Evolutionary conservation across 2,113 vertebrate species (phyloP).

Genomic region (Melospiza melodia): DNA sequence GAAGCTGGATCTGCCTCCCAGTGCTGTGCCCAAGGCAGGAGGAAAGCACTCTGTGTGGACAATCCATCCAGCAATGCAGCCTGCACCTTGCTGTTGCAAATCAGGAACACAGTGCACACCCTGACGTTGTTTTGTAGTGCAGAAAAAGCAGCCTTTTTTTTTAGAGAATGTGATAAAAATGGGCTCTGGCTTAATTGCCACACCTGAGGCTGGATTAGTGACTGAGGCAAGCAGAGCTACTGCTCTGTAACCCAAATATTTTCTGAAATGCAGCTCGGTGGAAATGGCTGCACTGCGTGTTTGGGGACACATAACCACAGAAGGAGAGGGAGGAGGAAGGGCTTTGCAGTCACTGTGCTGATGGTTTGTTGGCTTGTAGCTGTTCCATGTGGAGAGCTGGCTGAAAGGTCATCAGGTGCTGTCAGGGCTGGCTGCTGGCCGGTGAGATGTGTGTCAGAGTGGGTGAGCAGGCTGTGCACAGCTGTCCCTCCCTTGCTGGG

Average conservation of each 20-base stretch:
- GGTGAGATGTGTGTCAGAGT: background rate
- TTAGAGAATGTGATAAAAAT: background rate
- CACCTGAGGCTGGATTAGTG: background rate
- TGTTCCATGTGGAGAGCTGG: background rate
- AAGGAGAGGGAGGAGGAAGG: background rate
- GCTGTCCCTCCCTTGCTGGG: background rate
- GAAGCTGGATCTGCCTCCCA: background rate
- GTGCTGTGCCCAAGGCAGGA: background rate
- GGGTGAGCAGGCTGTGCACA: rapidly evolving
- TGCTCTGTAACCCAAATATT: background rate
- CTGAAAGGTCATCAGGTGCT: background rate
- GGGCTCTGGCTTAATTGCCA: background rate
- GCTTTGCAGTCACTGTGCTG: background rate
- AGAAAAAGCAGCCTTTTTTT: background rate
- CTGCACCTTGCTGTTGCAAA: rapidly evolving
- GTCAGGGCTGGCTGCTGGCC: background rate
- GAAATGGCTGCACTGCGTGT: background rate
- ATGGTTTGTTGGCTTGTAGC: background rate
- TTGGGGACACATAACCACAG: background rate
- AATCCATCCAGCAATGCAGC: rapidly evolving
- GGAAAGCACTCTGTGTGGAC: rapidly evolving
- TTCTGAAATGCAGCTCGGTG: background rate
- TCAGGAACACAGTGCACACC: background rate
- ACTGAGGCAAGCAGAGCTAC: background rate
- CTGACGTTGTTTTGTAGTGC: background rate